phyloP scores from a whole-genome alignment of 1,140 invertebrate genomes.

The Telenomus remus region DNA sequence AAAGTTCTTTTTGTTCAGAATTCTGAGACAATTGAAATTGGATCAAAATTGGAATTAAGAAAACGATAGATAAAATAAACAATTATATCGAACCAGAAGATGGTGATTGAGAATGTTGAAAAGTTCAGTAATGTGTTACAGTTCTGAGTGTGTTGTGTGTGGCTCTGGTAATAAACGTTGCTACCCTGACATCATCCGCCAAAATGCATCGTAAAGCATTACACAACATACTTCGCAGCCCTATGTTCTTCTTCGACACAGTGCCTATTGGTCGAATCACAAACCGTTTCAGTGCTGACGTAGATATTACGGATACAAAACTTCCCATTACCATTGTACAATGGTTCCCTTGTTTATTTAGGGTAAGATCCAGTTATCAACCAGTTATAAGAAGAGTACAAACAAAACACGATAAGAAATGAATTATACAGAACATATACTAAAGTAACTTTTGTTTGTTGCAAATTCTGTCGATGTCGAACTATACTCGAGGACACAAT shows the following conservation, averaged over 20 bases:
- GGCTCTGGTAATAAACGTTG: constrained; percentile 81
- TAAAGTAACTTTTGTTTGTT: no score
- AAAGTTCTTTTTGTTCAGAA: no score
- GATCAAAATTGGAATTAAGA: no score
- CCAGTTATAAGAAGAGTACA: background rate
- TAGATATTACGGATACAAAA: constrained; percentile 86
- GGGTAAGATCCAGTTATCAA: constrained; percentile 62
- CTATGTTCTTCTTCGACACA: constrained; percentile 89
- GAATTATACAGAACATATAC: background rate
- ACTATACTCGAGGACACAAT: constrained; percentile 67
- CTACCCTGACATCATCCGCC: constrained; percentile 82
- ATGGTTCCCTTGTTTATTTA: constrained; percentile 79
- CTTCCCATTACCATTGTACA: constrained; percentile 83
- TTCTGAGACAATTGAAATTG: no score
- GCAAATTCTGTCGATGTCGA: background rate
- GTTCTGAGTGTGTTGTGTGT: constrained; percentile 82
- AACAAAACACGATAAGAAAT: constrained; percentile 1
- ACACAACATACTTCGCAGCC: constrained; percentile 81
- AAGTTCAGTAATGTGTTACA: constrained; percentile 73
- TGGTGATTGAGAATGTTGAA: constrained; percentile 41
- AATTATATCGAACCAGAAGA: background rate
- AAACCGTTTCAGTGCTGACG: constrained; percentile 90
- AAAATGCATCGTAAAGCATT: constrained; percentile 82
- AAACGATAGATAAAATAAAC: no score
- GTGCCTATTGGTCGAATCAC: constrained; percentile 89